Evolutionary conservation across 2,113 vertebrate genomes (phyloP).

Genomic region (Xiphophorus maculatus): DNA sequence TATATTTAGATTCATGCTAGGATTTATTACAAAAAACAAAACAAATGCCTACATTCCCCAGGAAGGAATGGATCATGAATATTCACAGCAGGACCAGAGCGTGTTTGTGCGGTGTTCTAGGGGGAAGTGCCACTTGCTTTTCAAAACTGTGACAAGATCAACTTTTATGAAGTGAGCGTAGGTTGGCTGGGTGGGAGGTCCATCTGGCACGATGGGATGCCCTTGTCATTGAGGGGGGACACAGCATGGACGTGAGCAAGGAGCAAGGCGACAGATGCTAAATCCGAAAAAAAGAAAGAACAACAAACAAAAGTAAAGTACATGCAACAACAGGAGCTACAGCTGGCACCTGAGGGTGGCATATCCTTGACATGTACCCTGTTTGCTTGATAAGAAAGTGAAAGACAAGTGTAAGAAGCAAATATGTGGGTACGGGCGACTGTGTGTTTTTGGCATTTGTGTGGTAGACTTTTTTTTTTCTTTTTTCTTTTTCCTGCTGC

Average conservation of each 20-base stretch:
- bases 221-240: slow-evolving; percentile 70
- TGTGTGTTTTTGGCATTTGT: slow-evolving; percentile 42
- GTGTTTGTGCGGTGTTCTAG: slow-evolving; percentile 36
- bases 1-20: neutral
- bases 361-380: slow-evolving; percentile 61
- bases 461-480: slow-evolving; percentile 29
- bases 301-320: slow-evolving; percentile 38
- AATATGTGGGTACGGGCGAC: slow-evolving; percentile 30
- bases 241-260: slow-evolving; percentile 64
- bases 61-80: slow-evolving; percentile 20
- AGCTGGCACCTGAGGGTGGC: slow-evolving; percentile 67
- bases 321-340: slow-evolving; percentile 50
- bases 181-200: slow-evolving; percentile 68
- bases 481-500: slow-evolving; percentile 59
- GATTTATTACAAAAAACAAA: too few species aligned
- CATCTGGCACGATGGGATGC: slow-evolving; percentile 76
- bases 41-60: neutral
- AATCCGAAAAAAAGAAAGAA: neutral
- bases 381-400: slow-evolving; percentile 47
- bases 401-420: slow-evolving; percentile 43
- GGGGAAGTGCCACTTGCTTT: slow-evolving; percentile 52
- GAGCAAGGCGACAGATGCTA: slow-evolving; percentile 74
- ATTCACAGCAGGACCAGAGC: slow-evolving; percentile 45
- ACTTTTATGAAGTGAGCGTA: slow-evolving; percentile 62
- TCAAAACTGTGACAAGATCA: slow-evolving; percentile 65